These are phyloP conservation scores for Melinaea menophilus DNA, from an alignment of 2,888 invertebrate species.

Conservation along the genomic window DNA sequence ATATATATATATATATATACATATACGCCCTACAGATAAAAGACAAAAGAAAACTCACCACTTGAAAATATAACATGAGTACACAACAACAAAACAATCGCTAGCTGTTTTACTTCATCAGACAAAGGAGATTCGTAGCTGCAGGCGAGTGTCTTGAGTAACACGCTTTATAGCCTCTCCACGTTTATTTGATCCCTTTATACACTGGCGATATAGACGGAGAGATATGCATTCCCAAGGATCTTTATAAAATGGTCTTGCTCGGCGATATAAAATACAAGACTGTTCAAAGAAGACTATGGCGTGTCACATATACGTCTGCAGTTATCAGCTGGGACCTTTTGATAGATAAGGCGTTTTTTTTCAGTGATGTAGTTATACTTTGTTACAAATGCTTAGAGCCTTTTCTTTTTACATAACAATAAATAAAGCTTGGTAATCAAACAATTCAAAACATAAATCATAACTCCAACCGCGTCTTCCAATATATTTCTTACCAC, in stretches of 20 bases:
- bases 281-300: constrained; percentile 45
- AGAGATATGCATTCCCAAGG: constrained; percentile 22
- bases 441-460: too few relatives aligned
- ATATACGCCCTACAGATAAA: too few relatives aligned
- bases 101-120: constrained; percentile 44
- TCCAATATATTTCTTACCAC: too few relatives aligned
- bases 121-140: constrained; percentile 53
- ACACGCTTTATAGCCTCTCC: constrained; percentile 48
- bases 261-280: constrained; percentile 55
- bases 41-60: constrained; percentile 22
- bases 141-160: constrained; percentile 54
- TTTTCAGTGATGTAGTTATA: constrained; percentile 10
- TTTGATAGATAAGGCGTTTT: constrained; percentile 47
- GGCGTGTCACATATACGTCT: constrained; percentile 52
- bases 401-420: too few relatives aligned
- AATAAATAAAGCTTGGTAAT: too few relatives aligned
- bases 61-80: constrained; percentile 22
- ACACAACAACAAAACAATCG: too few relatives aligned
- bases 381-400: not conserved
- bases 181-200: constrained; percentile 42
- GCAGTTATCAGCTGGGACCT: constrained; percentile 50
- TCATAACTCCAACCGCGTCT: too few relatives aligned
- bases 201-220: constrained; percentile 13
- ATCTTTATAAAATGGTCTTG: constrained; percentile 44
- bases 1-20: too few relatives aligned